Evolutionary conservation across 2,888 invertebrate species (phyloP).

Genomic region (Yponomeuta cagnagella): DNA sequence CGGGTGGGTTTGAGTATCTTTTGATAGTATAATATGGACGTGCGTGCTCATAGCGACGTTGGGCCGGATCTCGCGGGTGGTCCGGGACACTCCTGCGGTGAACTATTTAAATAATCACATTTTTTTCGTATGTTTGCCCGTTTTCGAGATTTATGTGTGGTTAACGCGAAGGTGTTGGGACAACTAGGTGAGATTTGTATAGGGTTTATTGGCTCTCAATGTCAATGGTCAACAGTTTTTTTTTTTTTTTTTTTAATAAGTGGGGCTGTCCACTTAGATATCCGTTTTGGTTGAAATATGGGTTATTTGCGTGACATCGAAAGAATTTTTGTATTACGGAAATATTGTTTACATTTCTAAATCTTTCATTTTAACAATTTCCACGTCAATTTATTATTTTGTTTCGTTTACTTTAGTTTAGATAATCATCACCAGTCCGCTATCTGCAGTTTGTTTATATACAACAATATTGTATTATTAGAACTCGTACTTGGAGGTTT

Average conservation of each 20-base stretch:
- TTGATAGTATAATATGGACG: constrained; percentile 64
- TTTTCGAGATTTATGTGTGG: constrained; percentile 65
- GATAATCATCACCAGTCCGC: background rate
- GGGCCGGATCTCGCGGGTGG: constrained; percentile 62
- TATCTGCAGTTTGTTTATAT: background rate
- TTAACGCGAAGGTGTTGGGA: constrained; percentile 66
- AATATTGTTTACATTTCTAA: no score
- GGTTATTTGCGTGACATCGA: constrained; percentile 11
- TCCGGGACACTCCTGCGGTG: constrained; percentile 40
- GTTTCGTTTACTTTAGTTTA: background rate
- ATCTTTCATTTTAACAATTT: background rate
- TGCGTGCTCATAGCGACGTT: constrained; percentile 52
- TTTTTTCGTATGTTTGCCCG: constrained; percentile 65
- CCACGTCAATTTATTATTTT: background rate
- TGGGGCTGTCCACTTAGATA: background rate
- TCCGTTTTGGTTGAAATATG: constrained; percentile 11
- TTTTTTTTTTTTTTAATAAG: constrained; percentile 7
- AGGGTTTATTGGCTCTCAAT: constrained; percentile 54
- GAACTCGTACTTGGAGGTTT: no score
- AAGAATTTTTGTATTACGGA: no score
- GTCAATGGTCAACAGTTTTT: constrained; percentile 31
- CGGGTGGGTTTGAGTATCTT: constrained; percentile 50
- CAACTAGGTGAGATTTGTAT: constrained; percentile 63
- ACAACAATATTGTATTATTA: background rate
- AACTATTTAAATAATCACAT: constrained; percentile 59